Evolutionary conservation across 2,113 vertebrate genomes (phyloP).

Genomic region (Tyto alba): DNA sequence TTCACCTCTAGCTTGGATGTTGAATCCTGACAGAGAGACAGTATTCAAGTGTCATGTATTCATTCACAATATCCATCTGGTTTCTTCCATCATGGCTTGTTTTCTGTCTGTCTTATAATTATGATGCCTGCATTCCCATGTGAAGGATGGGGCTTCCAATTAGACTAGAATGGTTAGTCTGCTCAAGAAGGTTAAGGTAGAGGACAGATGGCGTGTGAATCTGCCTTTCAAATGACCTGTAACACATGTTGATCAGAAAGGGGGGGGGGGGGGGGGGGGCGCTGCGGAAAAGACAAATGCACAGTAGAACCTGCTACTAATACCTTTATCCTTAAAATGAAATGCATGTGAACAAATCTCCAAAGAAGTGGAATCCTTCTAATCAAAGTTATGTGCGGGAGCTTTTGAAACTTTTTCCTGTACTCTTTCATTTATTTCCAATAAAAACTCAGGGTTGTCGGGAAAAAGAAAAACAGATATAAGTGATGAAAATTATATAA

Average conservation of each 20-base stretch:
- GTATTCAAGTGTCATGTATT: background rate
- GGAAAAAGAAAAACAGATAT: background rate
- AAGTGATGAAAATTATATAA: background rate
- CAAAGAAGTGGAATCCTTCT: background rate
- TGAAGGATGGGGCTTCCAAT: background rate
- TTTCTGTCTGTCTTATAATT: background rate
- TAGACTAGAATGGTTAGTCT: background rate
- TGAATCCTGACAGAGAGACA: background rate
- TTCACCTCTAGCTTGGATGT: background rate
- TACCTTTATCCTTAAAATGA: background rate
- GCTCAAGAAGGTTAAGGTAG: background rate
- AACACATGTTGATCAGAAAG: background rate
- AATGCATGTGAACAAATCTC: background rate
- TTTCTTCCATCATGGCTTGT: background rate
- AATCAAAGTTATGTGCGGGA: background rate
- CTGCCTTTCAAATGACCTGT: background rate
- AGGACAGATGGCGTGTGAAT: background rate
- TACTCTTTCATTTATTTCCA: background rate
- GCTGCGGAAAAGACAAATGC: background rate
- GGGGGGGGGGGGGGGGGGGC: too few relatives aligned
- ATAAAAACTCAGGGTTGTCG: background rate
- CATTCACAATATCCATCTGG: background rate
- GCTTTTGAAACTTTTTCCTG: background rate
- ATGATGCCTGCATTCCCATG: background rate
- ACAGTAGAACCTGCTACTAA: background rate